Conservation (phyloP, 2,797 vertebrate species). For the Falco columbarius region DNA sequence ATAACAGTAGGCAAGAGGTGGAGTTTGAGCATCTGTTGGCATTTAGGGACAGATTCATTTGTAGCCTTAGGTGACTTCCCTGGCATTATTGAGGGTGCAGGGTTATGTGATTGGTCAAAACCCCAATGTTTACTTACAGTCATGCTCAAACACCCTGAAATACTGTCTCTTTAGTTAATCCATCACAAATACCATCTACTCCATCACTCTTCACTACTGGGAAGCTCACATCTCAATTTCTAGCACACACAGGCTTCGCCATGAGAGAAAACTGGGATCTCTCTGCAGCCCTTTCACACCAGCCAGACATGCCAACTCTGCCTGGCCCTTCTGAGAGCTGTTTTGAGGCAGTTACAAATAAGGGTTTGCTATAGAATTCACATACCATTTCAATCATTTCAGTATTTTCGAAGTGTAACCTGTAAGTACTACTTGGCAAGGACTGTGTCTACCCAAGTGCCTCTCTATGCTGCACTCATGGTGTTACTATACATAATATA, state of each 20-base stretch:
- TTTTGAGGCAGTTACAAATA: background rate
- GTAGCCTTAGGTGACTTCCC: background rate
- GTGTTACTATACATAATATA: background rate
- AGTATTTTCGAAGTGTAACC: background rate
- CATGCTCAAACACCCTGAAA: background rate
- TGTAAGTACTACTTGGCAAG: background rate
- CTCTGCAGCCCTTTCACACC: background rate
- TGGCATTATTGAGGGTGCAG: background rate
- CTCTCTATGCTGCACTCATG: background rate
- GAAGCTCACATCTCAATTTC: background rate
- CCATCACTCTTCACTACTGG: background rate
- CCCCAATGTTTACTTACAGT: background rate
- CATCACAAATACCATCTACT: background rate
- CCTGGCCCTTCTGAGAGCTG: background rate
- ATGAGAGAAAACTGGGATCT: background rate
- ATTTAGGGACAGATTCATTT: background rate
- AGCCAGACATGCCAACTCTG: fast-evolving
- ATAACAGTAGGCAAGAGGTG: background rate
- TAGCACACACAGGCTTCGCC: background rate
- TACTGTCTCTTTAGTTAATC: background rate
- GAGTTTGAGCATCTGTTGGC: background rate
- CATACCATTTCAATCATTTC: background rate
- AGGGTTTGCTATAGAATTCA: background rate
- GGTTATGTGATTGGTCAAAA: background rate
- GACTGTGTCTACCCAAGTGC: background rate